Evolutionary conservation across 2,113 vertebrate genomes (phyloP), one percentile per base, ranked within the genome.

Genomic region (Pelmatolapia mariae): DNA sequence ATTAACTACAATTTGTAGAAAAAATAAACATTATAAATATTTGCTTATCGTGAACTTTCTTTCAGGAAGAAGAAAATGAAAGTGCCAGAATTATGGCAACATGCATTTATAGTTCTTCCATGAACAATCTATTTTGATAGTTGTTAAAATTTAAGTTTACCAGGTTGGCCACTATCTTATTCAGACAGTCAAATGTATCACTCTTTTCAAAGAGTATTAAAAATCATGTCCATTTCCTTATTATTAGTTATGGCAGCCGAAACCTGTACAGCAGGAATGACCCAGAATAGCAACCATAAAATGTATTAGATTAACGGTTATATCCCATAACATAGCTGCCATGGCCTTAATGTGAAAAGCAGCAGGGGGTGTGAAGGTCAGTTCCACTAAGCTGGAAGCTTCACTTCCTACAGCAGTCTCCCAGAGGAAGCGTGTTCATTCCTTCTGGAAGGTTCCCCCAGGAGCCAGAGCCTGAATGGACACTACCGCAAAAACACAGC

Each of bases 381-480:
- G 78, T 85, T 87, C 90, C 87, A 81, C 82, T 68, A 53, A 33
- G 33, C 86, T 95, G 94, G 92, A 95, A 94, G 90, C 89, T 84
- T 52, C 63, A 91, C 87, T 95, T 95, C 94, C 95, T 93, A 91
- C 92, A 71, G 26, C 7, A 89, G 85, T 86, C 87, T 94, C 94
- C 94, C 95, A 94, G 81, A 96, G 94, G 95, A 95, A 95, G 93
- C 89, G 38, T 33, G 22, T 81, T 94, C 91, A 92, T 93, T 91
- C 89, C 93, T 92, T 88, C 89, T 87, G 89, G 87, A 91, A 88
- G 90, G 86, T 89, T 93, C 94, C 92, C 93, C 13, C 56, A 86
- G 92, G 92, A 92, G 78, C 71, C 7, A 8, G 33, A 87, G 85
- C 38, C 83, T 91, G 90, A 90, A 94, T 84, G 86, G 92, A 93